Evolutionary conservation across 2,797 vertebrate species (phyloP).

Genomic region (Odontamblyopus lacepedii): DNA sequence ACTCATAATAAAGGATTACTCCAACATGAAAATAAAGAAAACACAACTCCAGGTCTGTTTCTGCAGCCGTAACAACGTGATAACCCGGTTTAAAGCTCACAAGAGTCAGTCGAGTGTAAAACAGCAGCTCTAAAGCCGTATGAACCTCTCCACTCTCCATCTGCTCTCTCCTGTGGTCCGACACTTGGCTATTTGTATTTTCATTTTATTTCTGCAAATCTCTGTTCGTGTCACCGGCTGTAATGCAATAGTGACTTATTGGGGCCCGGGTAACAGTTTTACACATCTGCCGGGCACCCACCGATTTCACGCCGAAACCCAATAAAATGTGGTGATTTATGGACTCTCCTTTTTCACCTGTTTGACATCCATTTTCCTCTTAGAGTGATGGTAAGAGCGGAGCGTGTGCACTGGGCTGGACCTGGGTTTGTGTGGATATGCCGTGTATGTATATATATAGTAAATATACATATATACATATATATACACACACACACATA

Average conservation of each 20-base stretch:
- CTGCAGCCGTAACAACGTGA: too few species aligned
- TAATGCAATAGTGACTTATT: conserved; percentile 71
- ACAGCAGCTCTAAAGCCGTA: not conserved
- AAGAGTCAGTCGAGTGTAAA: too few species aligned
- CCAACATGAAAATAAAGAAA: too few species aligned
- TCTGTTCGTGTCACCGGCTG: conserved; percentile 42
- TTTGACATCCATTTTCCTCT: conserved; percentile 37
- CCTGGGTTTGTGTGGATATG: conserved; percentile 45
- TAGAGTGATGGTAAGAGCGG: conserved; percentile 46
- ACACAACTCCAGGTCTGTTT: too few species aligned
- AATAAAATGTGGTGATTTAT: conserved; percentile 67
- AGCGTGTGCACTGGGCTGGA: conserved; percentile 59
- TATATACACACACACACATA: too few species aligned
- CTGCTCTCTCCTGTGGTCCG: conserved; percentile 33
- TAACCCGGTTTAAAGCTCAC: too few species aligned
- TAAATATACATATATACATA: not conserved
- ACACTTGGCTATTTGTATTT: conserved; percentile 25
- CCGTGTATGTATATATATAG: not conserved
- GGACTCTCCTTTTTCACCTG: conserved; percentile 43
- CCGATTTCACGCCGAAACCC: conserved; percentile 60
- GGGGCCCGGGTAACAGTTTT: conserved; percentile 64
- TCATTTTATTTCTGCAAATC: conserved; percentile 21
- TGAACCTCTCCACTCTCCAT: conserved; percentile 49
- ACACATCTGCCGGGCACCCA: conserved; percentile 61
- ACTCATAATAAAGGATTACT: too few species aligned